Base-by-base conservation (phyloP, 2,113 vertebrate genomes). In the Peromyscus polionotus region DNA sequence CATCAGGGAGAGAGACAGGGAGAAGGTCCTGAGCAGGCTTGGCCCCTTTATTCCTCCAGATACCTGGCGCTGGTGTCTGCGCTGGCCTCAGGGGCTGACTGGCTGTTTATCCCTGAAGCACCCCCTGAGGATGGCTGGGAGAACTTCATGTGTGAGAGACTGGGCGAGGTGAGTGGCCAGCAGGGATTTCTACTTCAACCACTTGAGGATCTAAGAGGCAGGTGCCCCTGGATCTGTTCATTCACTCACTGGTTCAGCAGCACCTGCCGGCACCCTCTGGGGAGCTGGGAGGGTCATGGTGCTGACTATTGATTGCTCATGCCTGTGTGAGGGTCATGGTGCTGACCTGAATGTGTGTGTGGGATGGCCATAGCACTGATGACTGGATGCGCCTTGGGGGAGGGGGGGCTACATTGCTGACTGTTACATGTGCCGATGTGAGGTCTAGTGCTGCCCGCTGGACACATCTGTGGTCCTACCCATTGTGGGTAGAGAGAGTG, bases 21-120 rank as follows among this genome's bases (percentile, higher is more conserved):
- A 28, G 57, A 17, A 22, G 13, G 19, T 31, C 26, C 51, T 6
- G 3, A 88, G 65, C 54, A 33, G 36, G 9, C 28, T 1, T 2
- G 3, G 8, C 70, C 31, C 70, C 24, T 63, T 70, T 3, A 11
- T 0, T 0, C 63, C 61, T 22, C 0, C 92, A 99, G 99, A 90
- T 99, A 99, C 97, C 98, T 99, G 97, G 99, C 99, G 0, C 98
- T 99, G 98, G 99, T 99, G 96, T 99, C 99, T 0, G 99, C 99
- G 0, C 94, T 99, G 98, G 99, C 99, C 4, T 99, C 99, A 0
- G 99, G 99, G 0, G 99, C 99, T 0, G 99, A 99, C 98, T 99
- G 99, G 99, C 99, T 99, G 72, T 99, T 99, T 95, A 99, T 99
- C 90, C 99, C 99, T 0, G 99, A 99, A 95, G 98, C 99, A 17